Base-by-base conservation (phyloP, 1,140 invertebrate genomes). In the Cotesia typhae region DNA sequence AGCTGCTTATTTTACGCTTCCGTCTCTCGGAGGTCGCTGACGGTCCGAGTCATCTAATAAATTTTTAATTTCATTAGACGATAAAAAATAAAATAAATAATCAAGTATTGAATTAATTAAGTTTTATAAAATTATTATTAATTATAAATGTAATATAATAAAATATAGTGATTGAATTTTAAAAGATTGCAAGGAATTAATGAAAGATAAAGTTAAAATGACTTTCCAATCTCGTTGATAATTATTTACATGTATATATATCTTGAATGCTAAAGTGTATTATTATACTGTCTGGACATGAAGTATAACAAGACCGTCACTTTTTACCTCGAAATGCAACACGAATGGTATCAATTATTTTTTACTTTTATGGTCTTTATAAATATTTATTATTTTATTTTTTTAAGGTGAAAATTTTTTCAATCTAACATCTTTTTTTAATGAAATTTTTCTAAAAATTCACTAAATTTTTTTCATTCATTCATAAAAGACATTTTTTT, bases 321-420 rank as follows among this genome's bases (percentile, higher is more conserved):
- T 61, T 59, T 63, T 70, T 52, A 41, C 35, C 20, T 55, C 51
- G 17, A 41, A 60, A 20, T 38, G 36, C 60, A 20, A 52, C 47
- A 37, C n/a, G 17, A 71, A 71, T 71, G 51, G 70, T 65, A 71
- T 65, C 60, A 71, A 71, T 71, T 71, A 71, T 53, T 55, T 64
- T 64, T 71, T 61, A 71, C 61, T 53, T 71, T 71, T 71, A 64
- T 71, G 70, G 70, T 17, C 38, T 57, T 57, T 38, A 35, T 12
- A n/a, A 10, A 4, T 55, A n/a, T 17, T 47, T 51, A 51, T 47
- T 36, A 61, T 47, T 36, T 61, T 70, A 10, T 60, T 59, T 9
- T 17, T 35, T 38, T 14, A 38, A 7, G 4, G 35, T 9, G 3
- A 51, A 51, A 51, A 51, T 9, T 9, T n/a, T 51, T 37, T 66